These are phyloP conservation scores for Herpetotheres cachinnans DNA, from an alignment of 2,113 vertebrate genomes.

Conservation along the genomic window DNA sequence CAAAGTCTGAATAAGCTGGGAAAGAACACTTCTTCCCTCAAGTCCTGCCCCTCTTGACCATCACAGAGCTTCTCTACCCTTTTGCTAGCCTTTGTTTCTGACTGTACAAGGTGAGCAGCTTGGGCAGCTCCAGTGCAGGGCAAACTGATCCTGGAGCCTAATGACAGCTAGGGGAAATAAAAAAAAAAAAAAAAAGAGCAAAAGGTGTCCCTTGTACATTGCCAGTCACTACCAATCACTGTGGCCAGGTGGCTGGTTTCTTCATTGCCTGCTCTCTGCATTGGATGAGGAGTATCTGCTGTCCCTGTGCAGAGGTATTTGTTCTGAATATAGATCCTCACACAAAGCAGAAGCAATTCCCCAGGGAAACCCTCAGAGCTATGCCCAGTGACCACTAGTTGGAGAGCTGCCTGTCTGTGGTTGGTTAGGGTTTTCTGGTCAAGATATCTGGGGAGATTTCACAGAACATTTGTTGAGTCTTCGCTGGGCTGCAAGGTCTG, in stretches of 20 bases:
- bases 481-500: not conserved
- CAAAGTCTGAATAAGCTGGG: not conserved
- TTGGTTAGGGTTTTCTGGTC: not conserved
- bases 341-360: not conserved
- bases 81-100: not conserved
- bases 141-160: not conserved
- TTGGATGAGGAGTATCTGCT: not conserved
- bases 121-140: not conserved
- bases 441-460: not conserved
- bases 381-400: not conserved
- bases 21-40: not conserved
- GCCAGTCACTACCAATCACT: not conserved
- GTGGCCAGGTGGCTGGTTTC: not conserved
- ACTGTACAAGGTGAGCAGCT: not conserved
- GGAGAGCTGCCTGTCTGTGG: not conserved
- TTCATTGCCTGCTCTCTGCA: not conserved
- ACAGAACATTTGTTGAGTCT: not conserved
- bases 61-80: not conserved
- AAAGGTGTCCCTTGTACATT: not conserved
- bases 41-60: not conserved
- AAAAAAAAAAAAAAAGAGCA: too few species aligned
- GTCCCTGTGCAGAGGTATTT: not conserved
- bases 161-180: rapidly evolving
- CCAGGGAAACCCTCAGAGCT: not conserved
- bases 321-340: not conserved